These are phyloP conservation scores for Conomelus anceps DNA, from an alignment of 2,888 invertebrate genomes.

Conservation along the genomic window DNA sequence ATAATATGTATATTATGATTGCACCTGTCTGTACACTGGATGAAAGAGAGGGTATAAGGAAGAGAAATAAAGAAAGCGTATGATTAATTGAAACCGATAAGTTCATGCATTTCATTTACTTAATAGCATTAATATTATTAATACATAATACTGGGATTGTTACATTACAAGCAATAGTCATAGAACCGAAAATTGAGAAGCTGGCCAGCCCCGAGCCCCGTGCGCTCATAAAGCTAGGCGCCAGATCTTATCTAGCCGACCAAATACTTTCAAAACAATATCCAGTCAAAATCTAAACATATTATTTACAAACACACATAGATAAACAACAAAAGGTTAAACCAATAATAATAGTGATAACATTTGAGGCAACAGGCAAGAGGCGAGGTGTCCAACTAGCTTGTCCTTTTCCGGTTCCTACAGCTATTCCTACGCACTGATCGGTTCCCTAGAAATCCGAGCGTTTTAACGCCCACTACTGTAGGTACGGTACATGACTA, in stretches of 20 bases:
- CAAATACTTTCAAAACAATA: not conserved
- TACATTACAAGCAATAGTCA: constrained; percentile 32
- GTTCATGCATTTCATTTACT: constrained; percentile 35
- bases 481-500: constrained; percentile 10
- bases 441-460: constrained; percentile 13
- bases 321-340: not conserved
- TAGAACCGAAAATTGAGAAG: constrained; percentile 7
- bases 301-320: not conserved
- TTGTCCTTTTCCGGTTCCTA: constrained; percentile 4
- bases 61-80: constrained; percentile 35
- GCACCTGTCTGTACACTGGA: constrained; percentile 33
- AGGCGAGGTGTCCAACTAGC: not conserved
- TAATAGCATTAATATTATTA: constrained; percentile 34
- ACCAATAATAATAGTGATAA: not conserved
- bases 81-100: constrained; percentile 34
- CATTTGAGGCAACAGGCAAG: not conserved
- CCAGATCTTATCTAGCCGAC: not conserved
- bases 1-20: constrained; percentile 7
- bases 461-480: constrained; percentile 26
- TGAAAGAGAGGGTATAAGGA: constrained; percentile 30
- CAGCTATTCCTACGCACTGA: constrained; percentile 10
- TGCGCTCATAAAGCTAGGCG: not conserved
- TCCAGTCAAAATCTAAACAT: not conserved
- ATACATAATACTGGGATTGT: constrained; percentile 35
- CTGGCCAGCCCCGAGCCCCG: not conserved